These are phyloP conservation scores for Drosophila erecta DNA, from an alignment of 1,140 invertebrate genomes.

Conservation along the genomic window DNA sequence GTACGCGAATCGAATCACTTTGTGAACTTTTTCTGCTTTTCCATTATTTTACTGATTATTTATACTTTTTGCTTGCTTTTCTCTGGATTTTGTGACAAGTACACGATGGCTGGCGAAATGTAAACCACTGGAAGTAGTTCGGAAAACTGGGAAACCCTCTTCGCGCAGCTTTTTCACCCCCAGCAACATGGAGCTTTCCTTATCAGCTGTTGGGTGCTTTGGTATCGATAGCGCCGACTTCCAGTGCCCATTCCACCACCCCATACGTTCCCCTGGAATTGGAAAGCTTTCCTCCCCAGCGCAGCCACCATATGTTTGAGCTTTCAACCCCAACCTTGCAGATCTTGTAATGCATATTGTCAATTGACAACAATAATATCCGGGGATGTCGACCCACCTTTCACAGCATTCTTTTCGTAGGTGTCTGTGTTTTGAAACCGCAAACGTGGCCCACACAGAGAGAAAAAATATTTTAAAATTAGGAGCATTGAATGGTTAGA, in stretches of 20 bases:
- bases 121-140: constrained; percentile 74
- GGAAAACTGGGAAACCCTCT: constrained; percentile 36
- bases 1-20: constrained; percentile 5
- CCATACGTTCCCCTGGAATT: constrained; percentile 16
- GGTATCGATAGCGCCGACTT: constrained; percentile 13
- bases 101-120: constrained; percentile 30
- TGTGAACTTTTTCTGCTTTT: not conserved
- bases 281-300: constrained; percentile 21
- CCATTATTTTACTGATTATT: constrained; percentile 5
- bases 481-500: not conserved
- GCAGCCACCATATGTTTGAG: constrained; percentile 59
- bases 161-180: constrained; percentile 45
- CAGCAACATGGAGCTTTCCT: constrained; percentile 25
- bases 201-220: constrained; percentile 55
- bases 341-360: constrained; percentile 48
- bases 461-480: not conserved
- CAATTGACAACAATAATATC: constrained; percentile 53
- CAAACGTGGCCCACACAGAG: constrained; percentile 31
- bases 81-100: constrained; percentile 1
- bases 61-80: not conserved
- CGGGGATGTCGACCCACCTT: constrained; percentile 38
- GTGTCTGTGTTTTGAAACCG: constrained; percentile 29
- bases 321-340: constrained; percentile 78
- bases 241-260: not conserved
- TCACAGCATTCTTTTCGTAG: constrained; percentile 11